phyloP scores from a whole-genome alignment of 1,140 invertebrate species.

The Lordiphosa clarofinis region DNA sequence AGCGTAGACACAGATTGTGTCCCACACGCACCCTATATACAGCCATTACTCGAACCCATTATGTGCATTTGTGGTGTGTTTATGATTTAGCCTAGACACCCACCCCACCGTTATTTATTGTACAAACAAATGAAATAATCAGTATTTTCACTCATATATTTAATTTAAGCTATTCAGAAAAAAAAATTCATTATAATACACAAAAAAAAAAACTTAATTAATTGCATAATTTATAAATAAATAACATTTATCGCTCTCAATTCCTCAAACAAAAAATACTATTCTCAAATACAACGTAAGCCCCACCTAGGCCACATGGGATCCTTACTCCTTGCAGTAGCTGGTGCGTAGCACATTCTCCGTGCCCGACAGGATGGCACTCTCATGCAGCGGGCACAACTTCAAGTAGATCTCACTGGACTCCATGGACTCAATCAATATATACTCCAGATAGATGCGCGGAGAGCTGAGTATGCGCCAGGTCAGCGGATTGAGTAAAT shows the following conservation, averaged over 20 bases:
- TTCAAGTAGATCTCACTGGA: slow-evolving; percentile 81
- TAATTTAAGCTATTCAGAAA: slow-evolving; percentile 6
- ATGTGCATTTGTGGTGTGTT: no score
- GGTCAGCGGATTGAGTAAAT: slow-evolving; percentile 89
- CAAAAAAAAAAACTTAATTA: slow-evolving; percentile 13
- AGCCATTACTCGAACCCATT: no score
- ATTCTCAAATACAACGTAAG: slow-evolving; percentile 47
- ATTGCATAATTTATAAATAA: slow-evolving; percentile 17
- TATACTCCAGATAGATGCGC: slow-evolving; percentile 85
- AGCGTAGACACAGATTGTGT: no score
- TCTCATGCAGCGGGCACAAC: slow-evolving; percentile 82
- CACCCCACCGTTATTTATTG: slow-evolving; percentile 14
- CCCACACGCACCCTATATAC: no score
- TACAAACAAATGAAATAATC: slow-evolving; percentile 2
- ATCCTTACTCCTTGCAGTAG: slow-evolving; percentile 78
- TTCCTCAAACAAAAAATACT: slow-evolving; percentile 45
- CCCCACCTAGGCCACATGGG: slow-evolving; percentile 5
- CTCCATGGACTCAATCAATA: slow-evolving; percentile 87
- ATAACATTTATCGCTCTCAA: slow-evolving; percentile 8
- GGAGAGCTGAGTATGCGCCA: slow-evolving; percentile 88
- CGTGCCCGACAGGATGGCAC: slow-evolving; percentile 81
- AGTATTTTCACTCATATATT: slow-evolving; percentile 15
- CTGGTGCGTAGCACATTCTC: slow-evolving; percentile 81
- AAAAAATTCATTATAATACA: slow-evolving; percentile 15
- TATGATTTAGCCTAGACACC: no score